These are phyloP conservation scores for Lophotis ruficrista DNA, from an alignment of 2,113 vertebrate species.

Conservation along the genomic window DNA sequence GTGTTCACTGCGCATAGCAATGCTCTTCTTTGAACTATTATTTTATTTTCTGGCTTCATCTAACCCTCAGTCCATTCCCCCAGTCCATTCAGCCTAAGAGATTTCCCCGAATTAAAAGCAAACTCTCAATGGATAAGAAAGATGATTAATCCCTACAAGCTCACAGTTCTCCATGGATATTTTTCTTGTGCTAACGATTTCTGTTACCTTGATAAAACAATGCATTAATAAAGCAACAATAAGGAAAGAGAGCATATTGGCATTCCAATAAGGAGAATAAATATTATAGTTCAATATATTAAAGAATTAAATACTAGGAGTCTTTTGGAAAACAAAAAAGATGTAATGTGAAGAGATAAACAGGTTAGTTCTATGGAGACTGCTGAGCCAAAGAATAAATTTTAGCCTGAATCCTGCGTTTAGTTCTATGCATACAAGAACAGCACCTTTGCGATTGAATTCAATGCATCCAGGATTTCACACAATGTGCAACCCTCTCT, in stretches of 20 bases:
- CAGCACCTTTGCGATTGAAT: background rate
- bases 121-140: background rate
- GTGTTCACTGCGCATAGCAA: background rate
- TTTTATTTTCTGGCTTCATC: background rate
- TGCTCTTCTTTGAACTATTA: background rate
- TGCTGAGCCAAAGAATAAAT: background rate
- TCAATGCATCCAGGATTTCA: background rate
- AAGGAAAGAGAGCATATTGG: background rate
- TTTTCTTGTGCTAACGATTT: conserved; percentile 16
- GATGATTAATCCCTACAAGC: conserved; percentile 15
- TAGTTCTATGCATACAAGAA: background rate
- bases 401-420: background rate
- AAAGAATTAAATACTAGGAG: background rate
- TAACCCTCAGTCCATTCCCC: background rate
- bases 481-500: background rate
- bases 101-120: conserved; percentile 24
- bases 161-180: background rate
- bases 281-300: background rate
- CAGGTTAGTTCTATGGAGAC: background rate
- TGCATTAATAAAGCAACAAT: conserved; percentile 27
- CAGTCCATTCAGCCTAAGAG: background rate
- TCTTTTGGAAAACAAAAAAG: background rate
- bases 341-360: background rate
- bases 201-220: background rate
- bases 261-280: conserved; percentile 22